phyloP scores from a whole-genome alignment of 2,113 vertebrate species.

The Mungos mungo region DNA sequence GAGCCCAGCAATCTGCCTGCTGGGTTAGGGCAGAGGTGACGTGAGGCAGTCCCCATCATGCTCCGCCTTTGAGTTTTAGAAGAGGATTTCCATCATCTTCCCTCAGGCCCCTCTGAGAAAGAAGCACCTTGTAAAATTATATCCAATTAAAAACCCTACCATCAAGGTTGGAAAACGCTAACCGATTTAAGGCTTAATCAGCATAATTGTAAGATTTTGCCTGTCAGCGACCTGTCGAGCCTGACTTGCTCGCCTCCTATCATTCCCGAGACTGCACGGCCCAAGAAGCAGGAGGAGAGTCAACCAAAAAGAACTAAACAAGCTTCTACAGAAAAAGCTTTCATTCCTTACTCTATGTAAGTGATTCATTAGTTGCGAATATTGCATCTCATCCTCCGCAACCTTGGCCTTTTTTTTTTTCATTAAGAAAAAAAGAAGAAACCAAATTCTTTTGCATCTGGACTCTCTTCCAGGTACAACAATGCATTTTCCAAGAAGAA shows the following conservation, averaged over 20 bases:
- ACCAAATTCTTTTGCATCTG: not conserved
- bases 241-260: not conserved
- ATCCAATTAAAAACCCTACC: constrained; percentile 27
- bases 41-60: not conserved
- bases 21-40: not conserved
- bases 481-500: not conserved
- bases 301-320: not conserved
- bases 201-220: not conserved
- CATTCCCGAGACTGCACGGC: not conserved
- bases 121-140: not conserved
- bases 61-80: constrained; percentile 18
- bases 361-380: not conserved
- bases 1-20: not conserved
- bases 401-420: not conserved
- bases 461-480: not conserved
- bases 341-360: not conserved
- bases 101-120: not conserved
- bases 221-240: not conserved
- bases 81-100: not conserved
- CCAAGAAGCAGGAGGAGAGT: not conserved
- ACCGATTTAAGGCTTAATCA: not conserved
- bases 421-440: not conserved
- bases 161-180: constrained; percentile 36
- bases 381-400: not conserved
- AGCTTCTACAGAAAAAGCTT: not conserved